Evolutionary conservation across 2,113 vertebrate genomes (phyloP).

Genomic region (Ctenodactylus gundi): DNA sequence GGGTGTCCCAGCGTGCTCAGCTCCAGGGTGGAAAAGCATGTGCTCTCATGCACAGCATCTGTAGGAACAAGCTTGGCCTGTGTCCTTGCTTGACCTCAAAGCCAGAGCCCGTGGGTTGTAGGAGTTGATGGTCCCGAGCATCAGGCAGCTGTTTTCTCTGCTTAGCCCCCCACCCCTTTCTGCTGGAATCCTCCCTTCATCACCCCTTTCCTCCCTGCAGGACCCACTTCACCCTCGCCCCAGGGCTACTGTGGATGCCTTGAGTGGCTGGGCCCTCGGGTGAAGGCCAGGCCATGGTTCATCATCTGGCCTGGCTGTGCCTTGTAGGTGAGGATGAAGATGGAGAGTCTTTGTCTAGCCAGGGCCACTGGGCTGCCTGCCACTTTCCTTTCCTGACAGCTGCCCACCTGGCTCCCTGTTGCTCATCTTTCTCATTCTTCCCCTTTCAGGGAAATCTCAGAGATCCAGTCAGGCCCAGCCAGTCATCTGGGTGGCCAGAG

Average conservation of each 20-base stretch:
- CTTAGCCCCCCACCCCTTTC: background rate
- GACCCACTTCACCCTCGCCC: background rate
- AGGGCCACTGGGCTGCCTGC: background rate
- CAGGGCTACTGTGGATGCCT: background rate
- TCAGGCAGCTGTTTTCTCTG: background rate
- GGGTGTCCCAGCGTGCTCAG: conserved; percentile 12
- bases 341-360: background rate
- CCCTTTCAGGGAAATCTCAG: background rate
- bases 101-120: background rate
- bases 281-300: background rate
- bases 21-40: conserved; percentile 9
- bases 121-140: background rate
- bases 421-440: background rate
- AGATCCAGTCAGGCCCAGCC: background rate
- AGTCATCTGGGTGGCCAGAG: background rate
- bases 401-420: background rate
- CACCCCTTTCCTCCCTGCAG: background rate
- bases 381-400: background rate
- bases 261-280: background rate
- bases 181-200: background rate
- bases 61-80: conserved; percentile 1
- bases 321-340: background rate
- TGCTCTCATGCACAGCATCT: conserved; percentile 46
- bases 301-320: background rate
- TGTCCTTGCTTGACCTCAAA: background rate